phyloP scores from a whole-genome alignment of 2,888 invertebrate genomes.

The Troilus luridus region DNA sequence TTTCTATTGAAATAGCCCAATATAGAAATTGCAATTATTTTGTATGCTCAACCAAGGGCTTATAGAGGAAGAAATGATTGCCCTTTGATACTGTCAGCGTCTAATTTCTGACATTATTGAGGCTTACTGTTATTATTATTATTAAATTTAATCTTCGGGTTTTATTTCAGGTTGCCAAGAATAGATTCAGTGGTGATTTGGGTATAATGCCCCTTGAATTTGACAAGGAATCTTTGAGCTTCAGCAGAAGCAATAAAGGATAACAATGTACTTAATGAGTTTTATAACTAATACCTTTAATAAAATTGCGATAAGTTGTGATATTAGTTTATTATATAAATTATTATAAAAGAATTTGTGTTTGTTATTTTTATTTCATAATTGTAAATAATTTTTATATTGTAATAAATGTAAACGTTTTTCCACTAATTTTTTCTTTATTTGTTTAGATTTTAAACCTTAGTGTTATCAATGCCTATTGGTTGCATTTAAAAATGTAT shows the following conservation, averaged over 20 bases:
- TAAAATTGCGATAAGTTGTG: background rate
- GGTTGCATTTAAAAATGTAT: background rate
- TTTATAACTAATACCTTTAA: slow-evolving; percentile 14
- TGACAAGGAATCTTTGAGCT: slow-evolving; percentile 85
- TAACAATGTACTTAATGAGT: background rate
- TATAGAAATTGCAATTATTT: too few species aligned
- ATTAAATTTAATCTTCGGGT: background rate
- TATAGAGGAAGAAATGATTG: too few species aligned
- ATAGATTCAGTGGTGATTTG: slow-evolving; percentile 93
- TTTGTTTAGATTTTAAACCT: background rate
- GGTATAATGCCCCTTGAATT: slow-evolving; percentile 91
- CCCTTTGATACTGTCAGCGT: too few species aligned
- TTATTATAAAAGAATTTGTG: background rate
- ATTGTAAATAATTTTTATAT: slow-evolving; percentile 21
- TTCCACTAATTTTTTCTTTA: background rate
- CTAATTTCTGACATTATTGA: slow-evolving; percentile 8
- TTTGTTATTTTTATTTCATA: background rate
- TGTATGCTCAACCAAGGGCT: too few species aligned
- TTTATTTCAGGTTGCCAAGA: slow-evolving; percentile 85
- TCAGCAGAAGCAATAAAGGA: slow-evolving; percentile 67
- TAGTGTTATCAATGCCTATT: background rate
- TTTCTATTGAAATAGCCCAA: too few species aligned
- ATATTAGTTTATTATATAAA: background rate
- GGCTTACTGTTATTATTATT: background rate
- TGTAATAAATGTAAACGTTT: background rate